These are phyloP conservation scores for Hormiphora californensis DNA, from an alignment of 37 sponge, comb jelly and placozoan species.

Conservation along the genomic window DNA sequence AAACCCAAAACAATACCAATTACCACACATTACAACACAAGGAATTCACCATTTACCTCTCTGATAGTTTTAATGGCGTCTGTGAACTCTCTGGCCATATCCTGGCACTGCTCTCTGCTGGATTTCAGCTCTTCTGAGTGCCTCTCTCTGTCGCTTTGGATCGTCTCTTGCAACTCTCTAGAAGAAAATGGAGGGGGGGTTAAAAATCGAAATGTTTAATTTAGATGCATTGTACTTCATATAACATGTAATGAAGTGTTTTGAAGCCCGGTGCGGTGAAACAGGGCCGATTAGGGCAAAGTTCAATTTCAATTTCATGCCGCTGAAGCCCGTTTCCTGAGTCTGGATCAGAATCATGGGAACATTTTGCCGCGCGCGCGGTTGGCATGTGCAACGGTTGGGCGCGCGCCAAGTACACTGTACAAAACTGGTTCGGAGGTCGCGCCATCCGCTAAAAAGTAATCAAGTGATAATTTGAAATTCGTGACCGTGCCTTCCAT, in stretches of 20 bases:
- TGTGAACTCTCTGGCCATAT: constrained; percentile 22
- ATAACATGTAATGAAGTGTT: no score
- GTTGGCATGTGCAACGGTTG: neutral
- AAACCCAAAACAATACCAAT: no score
- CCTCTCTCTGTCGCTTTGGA: constrained; percentile 3
- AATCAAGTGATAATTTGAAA: neutral
- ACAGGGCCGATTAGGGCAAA: no score
- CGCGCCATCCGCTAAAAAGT: constrained; percentile 4
- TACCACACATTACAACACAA: neutral
- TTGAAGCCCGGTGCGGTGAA: no score
- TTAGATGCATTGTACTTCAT: neutral
- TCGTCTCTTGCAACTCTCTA: constrained; percentile 33
- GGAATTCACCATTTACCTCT: neutral
- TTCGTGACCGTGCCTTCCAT: neutral
- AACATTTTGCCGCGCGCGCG: neutral
- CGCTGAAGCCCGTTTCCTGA: no score
- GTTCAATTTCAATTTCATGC: no score
- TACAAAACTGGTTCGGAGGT: neutral
- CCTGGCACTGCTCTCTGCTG: constrained; percentile 4
- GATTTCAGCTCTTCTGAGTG: neutral
- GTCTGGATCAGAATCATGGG: no score
- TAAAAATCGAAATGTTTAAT: neutral
- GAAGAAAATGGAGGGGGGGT: neutral
- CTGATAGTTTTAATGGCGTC: neutral
- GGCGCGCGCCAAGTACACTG: neutral